phyloP scores from a whole-genome alignment of 2,797 vertebrate species.

The Rhyacichthys aspro region DNA sequence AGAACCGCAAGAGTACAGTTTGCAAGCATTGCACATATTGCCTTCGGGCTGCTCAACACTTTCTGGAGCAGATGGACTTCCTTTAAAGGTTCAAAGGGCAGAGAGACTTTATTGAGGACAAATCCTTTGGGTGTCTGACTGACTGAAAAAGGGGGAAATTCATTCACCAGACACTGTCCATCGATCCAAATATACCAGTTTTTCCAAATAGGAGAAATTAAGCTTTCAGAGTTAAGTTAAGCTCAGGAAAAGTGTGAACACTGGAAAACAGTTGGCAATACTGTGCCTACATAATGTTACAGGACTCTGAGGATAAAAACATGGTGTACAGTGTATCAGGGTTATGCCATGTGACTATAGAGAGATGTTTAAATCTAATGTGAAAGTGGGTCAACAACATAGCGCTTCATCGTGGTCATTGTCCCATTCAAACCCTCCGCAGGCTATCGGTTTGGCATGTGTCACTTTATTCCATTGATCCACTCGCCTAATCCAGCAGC shows the following conservation, averaged over 20 bases:
- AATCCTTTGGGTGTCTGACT: constrained; percentile 72
- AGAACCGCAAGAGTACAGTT: constrained; percentile 35
- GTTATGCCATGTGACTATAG: constrained; percentile 3
- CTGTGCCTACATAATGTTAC: constrained; percentile 6
- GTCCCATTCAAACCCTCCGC: constrained; percentile 7
- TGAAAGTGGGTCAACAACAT: constrained; percentile 22
- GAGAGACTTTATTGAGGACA: constrained; percentile 69
- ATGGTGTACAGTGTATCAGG: background rate
- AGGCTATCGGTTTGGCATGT: constrained; percentile 36
- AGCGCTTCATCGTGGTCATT: constrained; percentile 14
- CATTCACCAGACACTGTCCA: constrained; percentile 29
- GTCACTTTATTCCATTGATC: constrained; percentile 47
- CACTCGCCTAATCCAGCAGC: constrained; percentile 46
- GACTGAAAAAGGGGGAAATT: constrained; percentile 57
- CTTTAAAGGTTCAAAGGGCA: constrained; percentile 71
- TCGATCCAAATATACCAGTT: constrained; percentile 24
- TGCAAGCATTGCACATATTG: constrained; percentile 48
- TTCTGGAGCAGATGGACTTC: constrained; percentile 73
- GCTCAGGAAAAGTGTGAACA: constrained; percentile 48
- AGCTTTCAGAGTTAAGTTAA: constrained; percentile 41
- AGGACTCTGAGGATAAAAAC: too few relatives aligned
- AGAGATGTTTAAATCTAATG: constrained; percentile 8
- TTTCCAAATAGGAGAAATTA: constrained; percentile 38
- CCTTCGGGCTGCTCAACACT: constrained; percentile 62
- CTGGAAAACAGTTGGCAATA: constrained; percentile 37